A percentile compares a stretch with the other conserved stretches of the same genome.
Conservation (phyloP, 2,113 vertebrate genomes). For the Sinocyclocheilus rhinocerous region DNA sequence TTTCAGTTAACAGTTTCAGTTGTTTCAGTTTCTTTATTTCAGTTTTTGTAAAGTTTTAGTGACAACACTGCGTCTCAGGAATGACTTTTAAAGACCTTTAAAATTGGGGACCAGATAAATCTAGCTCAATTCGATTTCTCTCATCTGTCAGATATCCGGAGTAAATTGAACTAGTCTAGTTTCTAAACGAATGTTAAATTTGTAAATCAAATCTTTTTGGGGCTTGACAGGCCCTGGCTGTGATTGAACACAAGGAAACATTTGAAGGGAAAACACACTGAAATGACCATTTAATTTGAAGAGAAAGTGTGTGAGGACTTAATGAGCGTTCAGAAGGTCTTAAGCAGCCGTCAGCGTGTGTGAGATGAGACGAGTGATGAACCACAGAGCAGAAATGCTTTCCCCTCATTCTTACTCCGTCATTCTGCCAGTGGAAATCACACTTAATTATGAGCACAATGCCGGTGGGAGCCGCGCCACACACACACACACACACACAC, state of each 20-base stretch:
- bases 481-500: neutral
- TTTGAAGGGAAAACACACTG: neutral
- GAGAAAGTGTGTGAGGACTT: neutral
- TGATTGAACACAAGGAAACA: neutral
- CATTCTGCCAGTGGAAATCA: slow-evolving; percentile 59
- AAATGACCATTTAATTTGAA: neutral
- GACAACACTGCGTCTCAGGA: neutral
- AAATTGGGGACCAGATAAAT: neutral
- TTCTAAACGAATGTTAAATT: neutral
- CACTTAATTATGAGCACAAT: slow-evolving; percentile 64
- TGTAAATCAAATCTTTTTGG: neutral
- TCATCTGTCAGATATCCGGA: neutral
- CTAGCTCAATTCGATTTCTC: neutral
- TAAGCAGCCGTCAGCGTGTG: neutral
- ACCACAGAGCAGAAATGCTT: slow-evolving; percentile 47
- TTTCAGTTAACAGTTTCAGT: neutral
- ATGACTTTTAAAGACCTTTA: neutral
- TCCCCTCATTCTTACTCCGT: slow-evolving; percentile 45
- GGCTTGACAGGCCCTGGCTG: neutral
- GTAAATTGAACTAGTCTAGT: neutral
- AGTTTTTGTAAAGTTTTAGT: neutral
- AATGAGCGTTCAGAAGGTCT: neutral
- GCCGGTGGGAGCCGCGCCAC: slow-evolving; percentile 42
- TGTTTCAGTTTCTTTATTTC: neutral
- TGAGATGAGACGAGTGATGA: neutral